These are phyloP conservation scores for Lepus europaeus DNA, from an alignment of 2,113 vertebrate species.

Conservation along the genomic window DNA sequence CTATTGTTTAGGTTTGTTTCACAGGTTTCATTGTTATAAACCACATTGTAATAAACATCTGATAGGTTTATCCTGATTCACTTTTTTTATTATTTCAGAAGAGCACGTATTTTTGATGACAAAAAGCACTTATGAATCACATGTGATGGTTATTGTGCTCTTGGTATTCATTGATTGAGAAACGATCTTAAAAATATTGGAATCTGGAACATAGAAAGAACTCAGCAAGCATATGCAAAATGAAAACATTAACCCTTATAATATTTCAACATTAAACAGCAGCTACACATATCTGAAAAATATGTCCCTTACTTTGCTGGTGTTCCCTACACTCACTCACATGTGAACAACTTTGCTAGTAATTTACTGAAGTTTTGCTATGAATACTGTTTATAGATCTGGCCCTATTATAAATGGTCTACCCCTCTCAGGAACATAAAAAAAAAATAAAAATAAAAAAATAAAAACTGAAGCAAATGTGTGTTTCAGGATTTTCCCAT, in stretches of 20 bases:
- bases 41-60: background rate
- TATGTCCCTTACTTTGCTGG: background rate
- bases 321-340: background rate
- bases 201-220: background rate
- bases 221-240: background rate
- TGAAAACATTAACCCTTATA: background rate
- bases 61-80: background rate
- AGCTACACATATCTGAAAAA: background rate
- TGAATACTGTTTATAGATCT: background rate
- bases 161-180: background rate
- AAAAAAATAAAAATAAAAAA: background rate
- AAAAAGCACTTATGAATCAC: background rate
- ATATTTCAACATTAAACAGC: background rate
- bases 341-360: background rate
- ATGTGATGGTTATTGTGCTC: background rate
- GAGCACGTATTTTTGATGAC: background rate
- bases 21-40: background rate
- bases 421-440: background rate
- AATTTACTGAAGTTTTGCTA: background rate
- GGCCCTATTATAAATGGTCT: too few relatives aligned
- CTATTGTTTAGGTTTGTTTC: background rate
- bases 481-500: background rate
- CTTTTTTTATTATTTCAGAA: background rate
- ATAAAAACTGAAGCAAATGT: too few relatives aligned
- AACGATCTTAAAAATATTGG: background rate